Percentiles rank a stretch among this genome's conserved stretches.
phyloP scores from a whole-genome alignment of 2,888 invertebrate species.

The Drosophila hamatofila region DNA sequence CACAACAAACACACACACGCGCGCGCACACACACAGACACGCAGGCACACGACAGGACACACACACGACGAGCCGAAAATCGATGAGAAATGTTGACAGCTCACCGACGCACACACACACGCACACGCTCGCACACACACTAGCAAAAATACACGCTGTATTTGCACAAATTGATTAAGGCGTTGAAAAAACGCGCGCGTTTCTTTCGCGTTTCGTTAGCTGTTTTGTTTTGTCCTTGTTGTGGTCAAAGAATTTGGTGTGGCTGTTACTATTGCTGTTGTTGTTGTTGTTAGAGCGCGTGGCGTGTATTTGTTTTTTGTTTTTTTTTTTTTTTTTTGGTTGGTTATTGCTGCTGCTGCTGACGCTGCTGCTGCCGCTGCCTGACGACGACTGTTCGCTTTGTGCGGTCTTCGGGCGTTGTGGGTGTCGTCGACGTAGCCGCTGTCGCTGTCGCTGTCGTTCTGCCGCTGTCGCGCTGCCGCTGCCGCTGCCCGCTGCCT shows the following conservation, averaged over 20 bases:
- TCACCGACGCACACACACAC: slow-evolving; percentile 32
- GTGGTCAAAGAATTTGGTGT: slow-evolving; percentile 21
- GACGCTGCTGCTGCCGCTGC: slow-evolving; percentile 77
- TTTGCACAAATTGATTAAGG: slow-evolving; percentile 22
- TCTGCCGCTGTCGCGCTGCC: slow-evolving; percentile 8
- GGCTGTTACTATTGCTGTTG: slow-evolving; percentile 17
- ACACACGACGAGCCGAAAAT: slow-evolving; percentile 61
- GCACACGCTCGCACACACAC: slow-evolving; percentile 8
- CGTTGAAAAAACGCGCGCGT: slow-evolving; percentile 45
- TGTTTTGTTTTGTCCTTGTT: slow-evolving; percentile 38
- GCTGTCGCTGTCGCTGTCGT: slow-evolving; percentile 39
- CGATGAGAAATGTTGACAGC: slow-evolving; percentile 66
- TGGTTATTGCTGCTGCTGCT: slow-evolving; percentile 61
- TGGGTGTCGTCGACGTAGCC: slow-evolving; percentile 60
- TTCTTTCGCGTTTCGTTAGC: slow-evolving; percentile 14
- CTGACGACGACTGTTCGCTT: slow-evolving; percentile 71
- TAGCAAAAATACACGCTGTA: slow-evolving; percentile 19
- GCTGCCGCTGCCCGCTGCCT: slow-evolving; percentile 27
- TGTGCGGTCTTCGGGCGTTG: slow-evolving; percentile 60
- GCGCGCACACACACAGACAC: slow-evolving; percentile 15
- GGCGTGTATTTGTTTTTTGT: slow-evolving; percentile 24
- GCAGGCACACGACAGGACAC: slow-evolving; percentile 57
- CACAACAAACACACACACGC: slow-evolving; percentile 11
- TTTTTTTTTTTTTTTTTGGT: background rate
- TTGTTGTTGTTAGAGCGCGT: slow-evolving; percentile 38